phyloP scores from a whole-genome alignment of 2,113 vertebrate species.

The Smithornis capensis region DNA sequence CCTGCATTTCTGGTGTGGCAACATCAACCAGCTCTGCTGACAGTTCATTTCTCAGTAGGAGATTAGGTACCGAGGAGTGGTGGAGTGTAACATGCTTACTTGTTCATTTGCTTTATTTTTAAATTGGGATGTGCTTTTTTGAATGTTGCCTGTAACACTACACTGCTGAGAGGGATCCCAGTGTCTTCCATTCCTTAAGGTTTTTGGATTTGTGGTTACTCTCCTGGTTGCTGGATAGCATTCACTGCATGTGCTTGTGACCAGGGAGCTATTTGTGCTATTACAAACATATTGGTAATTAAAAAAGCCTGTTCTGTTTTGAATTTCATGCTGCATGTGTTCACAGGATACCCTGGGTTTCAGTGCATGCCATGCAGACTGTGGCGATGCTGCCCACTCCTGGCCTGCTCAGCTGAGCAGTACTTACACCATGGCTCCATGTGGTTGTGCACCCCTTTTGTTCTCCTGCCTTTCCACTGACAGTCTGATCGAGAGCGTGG shows the following conservation, averaged over 20 bases:
- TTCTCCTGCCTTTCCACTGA: not conserved
- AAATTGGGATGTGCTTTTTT: not conserved
- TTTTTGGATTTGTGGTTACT: not conserved
- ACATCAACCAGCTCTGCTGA: not conserved
- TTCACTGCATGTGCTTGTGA: not conserved
- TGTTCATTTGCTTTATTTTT: slow-evolving; percentile 44
- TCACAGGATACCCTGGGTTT: accelerated
- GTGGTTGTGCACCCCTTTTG: not conserved
- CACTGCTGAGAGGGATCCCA: not conserved
- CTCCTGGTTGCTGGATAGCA: not conserved
- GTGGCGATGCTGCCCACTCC: accelerated
- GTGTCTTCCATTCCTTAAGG: slow-evolving; percentile 10
- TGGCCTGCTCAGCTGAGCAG: not conserved
- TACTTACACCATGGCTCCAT: accelerated
- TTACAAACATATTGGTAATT: not conserved
- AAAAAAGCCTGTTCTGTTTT: not conserved
- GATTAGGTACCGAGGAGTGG: not conserved
- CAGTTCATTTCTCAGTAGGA: not conserved
- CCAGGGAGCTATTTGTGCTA: not conserved
- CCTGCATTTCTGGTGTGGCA: not conserved
- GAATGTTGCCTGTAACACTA: not conserved
- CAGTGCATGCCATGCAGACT: accelerated
- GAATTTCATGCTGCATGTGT: accelerated
- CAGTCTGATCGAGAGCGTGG: accelerated
- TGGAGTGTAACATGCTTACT: not conserved